A percentile compares a stretch with the other conserved stretches of the same genome.
Conservation (phyloP, 2,797 vertebrate genomes). For the Spinus pinus region DNA sequence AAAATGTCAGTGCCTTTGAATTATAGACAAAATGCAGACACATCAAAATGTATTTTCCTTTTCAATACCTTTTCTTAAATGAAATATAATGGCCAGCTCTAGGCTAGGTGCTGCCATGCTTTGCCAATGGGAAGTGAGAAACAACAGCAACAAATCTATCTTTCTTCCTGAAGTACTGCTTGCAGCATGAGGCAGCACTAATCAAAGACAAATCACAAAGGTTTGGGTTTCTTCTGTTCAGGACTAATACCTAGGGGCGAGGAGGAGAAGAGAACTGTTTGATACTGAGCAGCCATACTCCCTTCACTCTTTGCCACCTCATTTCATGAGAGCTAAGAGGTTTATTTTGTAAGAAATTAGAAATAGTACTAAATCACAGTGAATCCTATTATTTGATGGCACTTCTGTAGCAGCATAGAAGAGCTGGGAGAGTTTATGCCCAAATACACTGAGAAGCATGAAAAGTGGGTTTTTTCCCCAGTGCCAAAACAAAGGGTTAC, state of each 20-base stretch:
- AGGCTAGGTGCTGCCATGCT: background rate
- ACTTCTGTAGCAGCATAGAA: background rate
- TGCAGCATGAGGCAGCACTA: slow-evolving; percentile 49
- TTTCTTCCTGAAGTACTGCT: slow-evolving; percentile 42
- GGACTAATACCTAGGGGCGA: slow-evolving; percentile 23
- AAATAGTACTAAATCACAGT: background rate
- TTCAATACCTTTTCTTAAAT: slow-evolving; percentile 37
- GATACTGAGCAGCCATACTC: slow-evolving; percentile 20
- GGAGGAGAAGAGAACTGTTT: slow-evolving; percentile 18
- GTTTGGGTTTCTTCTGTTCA: slow-evolving; percentile 38
- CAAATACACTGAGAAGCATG: background rate
- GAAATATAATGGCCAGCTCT: slow-evolving; percentile 40
- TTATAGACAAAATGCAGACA: slow-evolving; percentile 21
- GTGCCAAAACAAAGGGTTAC: slow-evolving; percentile 3
- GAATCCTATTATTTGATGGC: background rate
- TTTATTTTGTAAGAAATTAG: slow-evolving; percentile 22
- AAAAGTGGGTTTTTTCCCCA: background rate
- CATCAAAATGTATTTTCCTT: slow-evolving; percentile 39
- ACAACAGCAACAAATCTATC: slow-evolving; percentile 58
- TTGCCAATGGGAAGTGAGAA: slow-evolving; percentile 21
- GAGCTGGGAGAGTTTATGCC: background rate
- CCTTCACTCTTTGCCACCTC: background rate
- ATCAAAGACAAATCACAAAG: slow-evolving; percentile 60
- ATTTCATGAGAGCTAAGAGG: slow-evolving; percentile 13
- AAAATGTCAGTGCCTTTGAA: slow-evolving; percentile 43